Conservation (phyloP, 2,888 invertebrate species). For the Geotrupes spiniger region DNA sequence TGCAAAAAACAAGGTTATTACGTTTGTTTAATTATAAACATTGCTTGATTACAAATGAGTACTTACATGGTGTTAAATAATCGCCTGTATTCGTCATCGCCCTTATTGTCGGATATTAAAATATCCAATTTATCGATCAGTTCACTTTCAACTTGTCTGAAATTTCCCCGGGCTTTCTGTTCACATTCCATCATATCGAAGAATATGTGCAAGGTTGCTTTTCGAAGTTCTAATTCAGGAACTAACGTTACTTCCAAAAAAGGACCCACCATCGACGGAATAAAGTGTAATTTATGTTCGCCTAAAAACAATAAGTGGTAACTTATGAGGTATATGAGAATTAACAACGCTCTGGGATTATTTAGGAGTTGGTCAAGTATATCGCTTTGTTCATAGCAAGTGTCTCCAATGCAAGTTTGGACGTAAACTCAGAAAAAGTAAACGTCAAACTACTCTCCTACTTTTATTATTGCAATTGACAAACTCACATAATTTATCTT, state of each 20-base stretch:
- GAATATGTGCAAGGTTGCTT: conserved; percentile 87
- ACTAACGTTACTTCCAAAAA: conserved; percentile 91
- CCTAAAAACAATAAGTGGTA: too few relatives aligned
- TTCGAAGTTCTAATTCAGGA: conserved; percentile 78
- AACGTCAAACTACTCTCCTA: too few relatives aligned
- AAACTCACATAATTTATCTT: too few relatives aligned
- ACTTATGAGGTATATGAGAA: too few relatives aligned
- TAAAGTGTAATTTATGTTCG: conserved; percentile 82
- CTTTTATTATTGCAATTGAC: too few relatives aligned
- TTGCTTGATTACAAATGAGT: conserved; percentile 13
- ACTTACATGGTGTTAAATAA: conserved; percentile 96
- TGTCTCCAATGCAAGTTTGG: too few relatives aligned
- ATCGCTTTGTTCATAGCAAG: too few relatives aligned
- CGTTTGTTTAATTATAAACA: conserved; percentile 7
- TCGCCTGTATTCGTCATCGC: conserved; percentile 88
- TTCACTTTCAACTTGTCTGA: conserved; percentile 88
- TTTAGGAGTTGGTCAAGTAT: too few relatives aligned
- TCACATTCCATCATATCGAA: conserved; percentile 97
- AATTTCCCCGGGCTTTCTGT: conserved; percentile 77
- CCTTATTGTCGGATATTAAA: conserved; percentile 88
- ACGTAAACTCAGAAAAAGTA: too few relatives aligned
- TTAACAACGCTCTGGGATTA: too few relatives aligned
- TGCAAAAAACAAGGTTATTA: conserved; percentile 18
- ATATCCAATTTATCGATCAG: conserved; percentile 92
- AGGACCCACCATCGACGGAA: conserved; percentile 91